A percentile compares a stretch with the other conserved stretches of the same genome.
phyloP scores from a whole-genome alignment of 1,140 invertebrate genomes.

The Eriosoma lanigerum region DNA sequence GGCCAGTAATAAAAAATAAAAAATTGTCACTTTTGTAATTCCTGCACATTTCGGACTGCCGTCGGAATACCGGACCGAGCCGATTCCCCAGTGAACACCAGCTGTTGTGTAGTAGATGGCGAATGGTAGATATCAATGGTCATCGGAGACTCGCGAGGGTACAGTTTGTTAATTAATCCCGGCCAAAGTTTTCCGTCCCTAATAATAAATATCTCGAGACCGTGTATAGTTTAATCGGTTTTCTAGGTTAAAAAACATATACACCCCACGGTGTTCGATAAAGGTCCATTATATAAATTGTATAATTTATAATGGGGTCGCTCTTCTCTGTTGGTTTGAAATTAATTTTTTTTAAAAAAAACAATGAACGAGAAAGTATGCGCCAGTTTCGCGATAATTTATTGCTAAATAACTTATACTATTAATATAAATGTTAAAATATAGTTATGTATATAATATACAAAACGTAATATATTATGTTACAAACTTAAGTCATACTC shows the following conservation, averaged over 20 bases:
- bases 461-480: no score
- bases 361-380: background rate
- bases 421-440: no score
- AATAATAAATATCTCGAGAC: constrained; percentile 7
- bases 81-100: constrained; percentile 21
- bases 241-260: background rate
- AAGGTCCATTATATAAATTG: no score
- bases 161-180: constrained; percentile 43
- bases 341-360: constrained; percentile 14
- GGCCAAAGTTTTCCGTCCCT: background rate
- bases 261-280: background rate
- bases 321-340: background rate
- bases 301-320: no score
- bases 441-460: no score
- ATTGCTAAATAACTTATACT: background rate
- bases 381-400: background rate
- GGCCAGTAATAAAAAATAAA: background rate
- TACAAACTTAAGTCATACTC: no score
- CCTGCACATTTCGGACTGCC: background rate
- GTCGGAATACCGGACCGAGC: background rate
- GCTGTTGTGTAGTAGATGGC: constrained; percentile 17
- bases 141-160: constrained; percentile 41
- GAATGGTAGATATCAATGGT: constrained; percentile 46
- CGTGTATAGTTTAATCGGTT: constrained; percentile 23
- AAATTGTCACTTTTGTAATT: constrained; percentile 45